Conservation (phyloP, 1,140 invertebrate species). For the Samia ricini region DNA sequence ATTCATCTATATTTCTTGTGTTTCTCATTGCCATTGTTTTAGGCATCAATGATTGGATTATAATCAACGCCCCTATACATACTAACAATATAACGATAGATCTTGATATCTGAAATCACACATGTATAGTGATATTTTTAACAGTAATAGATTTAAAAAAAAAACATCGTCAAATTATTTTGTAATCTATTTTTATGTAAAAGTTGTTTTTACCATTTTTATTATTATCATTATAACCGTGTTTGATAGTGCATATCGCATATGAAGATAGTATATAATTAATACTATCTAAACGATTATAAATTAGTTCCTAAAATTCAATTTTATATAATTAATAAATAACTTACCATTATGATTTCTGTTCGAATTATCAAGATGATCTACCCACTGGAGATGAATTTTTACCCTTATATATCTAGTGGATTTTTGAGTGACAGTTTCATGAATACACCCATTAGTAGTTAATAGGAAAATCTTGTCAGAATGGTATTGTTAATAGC, state of each 20-base stretch:
- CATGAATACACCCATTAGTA: constrained; percentile 52
- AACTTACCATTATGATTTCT: background rate
- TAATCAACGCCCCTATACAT: constrained; percentile 36
- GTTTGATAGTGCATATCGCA: too few species aligned
- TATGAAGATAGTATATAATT: too few species aligned
- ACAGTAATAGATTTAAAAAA: too few species aligned
- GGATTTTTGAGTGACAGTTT: constrained; percentile 47
- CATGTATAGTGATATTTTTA: too few species aligned
- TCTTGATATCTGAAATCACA: constrained; percentile 41
- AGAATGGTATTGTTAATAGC: background rate
- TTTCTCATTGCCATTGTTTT: constrained; percentile 41
- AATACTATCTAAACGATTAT: too few species aligned
- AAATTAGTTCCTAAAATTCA: background rate
- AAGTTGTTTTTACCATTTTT: too few species aligned
- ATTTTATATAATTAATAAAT: background rate
- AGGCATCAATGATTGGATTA: constrained; percentile 40
- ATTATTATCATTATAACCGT: too few species aligned
- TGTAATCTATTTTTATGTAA: too few species aligned
- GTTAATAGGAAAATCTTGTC: constrained; percentile 14
- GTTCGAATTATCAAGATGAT: background rate
- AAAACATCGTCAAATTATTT: too few species aligned
- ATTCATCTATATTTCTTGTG: constrained; percentile 46
- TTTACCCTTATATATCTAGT: constrained; percentile 43
- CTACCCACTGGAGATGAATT: constrained; percentile 14
- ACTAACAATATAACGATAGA: constrained; percentile 29